phyloP scores from a whole-genome alignment of 1,140 invertebrate genomes.

The Temnothorax longispinosus region DNA sequence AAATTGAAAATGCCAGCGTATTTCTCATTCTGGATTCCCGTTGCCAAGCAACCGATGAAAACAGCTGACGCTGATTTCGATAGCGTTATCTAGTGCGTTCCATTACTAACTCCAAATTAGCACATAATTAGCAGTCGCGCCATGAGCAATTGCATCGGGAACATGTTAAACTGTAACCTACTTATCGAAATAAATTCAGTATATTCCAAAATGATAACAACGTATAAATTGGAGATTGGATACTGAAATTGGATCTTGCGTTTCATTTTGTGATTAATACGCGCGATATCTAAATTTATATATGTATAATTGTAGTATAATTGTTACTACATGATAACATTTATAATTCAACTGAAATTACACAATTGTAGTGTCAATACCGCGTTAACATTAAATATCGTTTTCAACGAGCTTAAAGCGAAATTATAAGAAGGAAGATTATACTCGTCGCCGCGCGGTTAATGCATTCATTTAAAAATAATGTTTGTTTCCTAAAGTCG shows the following conservation, averaged over 20 bases:
- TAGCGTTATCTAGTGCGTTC: slow-evolving; percentile 58
- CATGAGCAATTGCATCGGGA: slow-evolving; percentile 10
- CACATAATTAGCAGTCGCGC: slow-evolving; percentile 69
- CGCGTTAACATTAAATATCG: background rate
- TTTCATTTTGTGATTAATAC: background rate
- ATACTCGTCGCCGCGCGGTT: background rate
- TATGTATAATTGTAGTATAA: slow-evolving; percentile 16
- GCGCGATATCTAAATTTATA: background rate
- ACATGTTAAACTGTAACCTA: slow-evolving; percentile 67
- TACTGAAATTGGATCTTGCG: slow-evolving; percentile 5
- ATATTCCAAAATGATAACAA: slow-evolving; percentile 10
- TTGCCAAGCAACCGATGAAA: slow-evolving; percentile 43
- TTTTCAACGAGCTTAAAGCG: background rate
- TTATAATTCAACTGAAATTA: background rate
- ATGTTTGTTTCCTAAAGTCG: slow-evolving; percentile 45
- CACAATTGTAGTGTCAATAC: background rate
- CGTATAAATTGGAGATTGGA: slow-evolving; percentile 10
- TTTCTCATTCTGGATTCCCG: slow-evolving; percentile 8
- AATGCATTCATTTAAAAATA: slow-evolving; percentile 54
- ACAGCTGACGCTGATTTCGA: slow-evolving; percentile 63
- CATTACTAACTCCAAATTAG: slow-evolving; percentile 70
- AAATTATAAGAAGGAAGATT: slow-evolving; percentile 38
- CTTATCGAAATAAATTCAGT: slow-evolving; percentile 57
- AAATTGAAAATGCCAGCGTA: slow-evolving; percentile 43
- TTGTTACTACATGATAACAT: background rate